These are phyloP conservation scores for Erythrocercus mccallii DNA, from an alignment of 2,113 vertebrate species.

Conservation along the genomic window DNA sequence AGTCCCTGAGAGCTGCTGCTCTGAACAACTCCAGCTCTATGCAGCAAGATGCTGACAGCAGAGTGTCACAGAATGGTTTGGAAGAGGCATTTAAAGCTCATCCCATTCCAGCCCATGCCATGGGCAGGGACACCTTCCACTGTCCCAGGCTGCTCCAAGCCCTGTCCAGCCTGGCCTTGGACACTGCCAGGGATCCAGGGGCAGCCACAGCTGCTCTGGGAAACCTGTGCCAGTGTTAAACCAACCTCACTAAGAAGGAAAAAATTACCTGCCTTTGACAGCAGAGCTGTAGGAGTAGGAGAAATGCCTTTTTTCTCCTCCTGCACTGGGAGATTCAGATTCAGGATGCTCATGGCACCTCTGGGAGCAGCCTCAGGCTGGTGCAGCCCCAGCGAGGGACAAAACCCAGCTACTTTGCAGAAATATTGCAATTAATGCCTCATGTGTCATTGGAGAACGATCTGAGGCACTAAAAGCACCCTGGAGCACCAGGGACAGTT, in stretches of 20 bases:
- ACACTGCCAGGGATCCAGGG: too few relatives aligned
- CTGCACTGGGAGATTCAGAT: not conserved
- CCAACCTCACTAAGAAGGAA: not conserved
- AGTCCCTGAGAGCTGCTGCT: not conserved
- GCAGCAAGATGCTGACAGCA: not conserved
- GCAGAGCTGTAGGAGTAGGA: not conserved
- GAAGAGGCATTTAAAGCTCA: not conserved
- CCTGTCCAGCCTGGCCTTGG: rapidly evolving
- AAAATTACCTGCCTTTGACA: not conserved
- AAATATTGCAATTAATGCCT: not conserved
- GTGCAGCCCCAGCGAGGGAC: rapidly evolving
- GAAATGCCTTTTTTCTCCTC: not conserved
- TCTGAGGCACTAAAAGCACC: not conserved
- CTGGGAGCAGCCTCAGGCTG: not conserved
- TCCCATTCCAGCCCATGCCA: rapidly evolving
- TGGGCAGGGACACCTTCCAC: not conserved
- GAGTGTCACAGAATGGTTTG: not conserved
- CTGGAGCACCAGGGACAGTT: not conserved
- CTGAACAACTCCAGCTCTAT: rapidly evolving
- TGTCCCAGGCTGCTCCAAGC: rapidly evolving
- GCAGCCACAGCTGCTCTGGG: not conserved
- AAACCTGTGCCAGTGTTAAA: rapidly evolving
- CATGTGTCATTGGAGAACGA: not conserved
- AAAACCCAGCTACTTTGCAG: not conserved
- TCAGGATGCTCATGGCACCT: not conserved